Evolutionary conservation across 1,140 invertebrate species (phyloP), one percentile per base, ranked within the genome.

Genomic region (Calycopis cecrops): DNA sequence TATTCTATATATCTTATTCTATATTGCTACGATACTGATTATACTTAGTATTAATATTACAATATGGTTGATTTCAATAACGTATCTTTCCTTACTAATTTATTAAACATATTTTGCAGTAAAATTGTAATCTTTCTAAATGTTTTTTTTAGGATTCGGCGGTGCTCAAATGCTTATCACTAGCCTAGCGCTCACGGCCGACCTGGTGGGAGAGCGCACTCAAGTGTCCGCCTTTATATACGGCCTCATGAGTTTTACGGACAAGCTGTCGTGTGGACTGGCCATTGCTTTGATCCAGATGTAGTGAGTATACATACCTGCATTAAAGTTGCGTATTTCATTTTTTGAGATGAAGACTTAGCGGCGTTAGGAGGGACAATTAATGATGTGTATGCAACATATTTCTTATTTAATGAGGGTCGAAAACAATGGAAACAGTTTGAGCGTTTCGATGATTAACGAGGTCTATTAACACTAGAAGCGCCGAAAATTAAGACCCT

Each of bases 171-270:
- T 98, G 85, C 85, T 98, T 17, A 94, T 99, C 11, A 97, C 96
- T 34, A 96, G 96, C 79, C 88, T 98, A 14, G 93, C 95, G 6
- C 91, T 98, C 62, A 97, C 95, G 4, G 93, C 96, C 17, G 97
- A 98, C 88, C 89, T 98, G 18, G 98, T 99, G 62, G 96, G 96
- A 12, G 89, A 91, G 28, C 94, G 94, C 76, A 94, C 93, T 0
- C 92, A 95, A 68, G 96, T 92, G 64, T 95, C 96, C 12, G 97
- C 97, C 38, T 98, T 98, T 88, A 94, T 99, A 7, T 99, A 97
- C 87, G 97, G 97, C n/a, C 89, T 95, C 18, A 98, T 99, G 97
- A 98, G 96, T 88, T 98, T 99, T 80, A 90, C 92, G 4, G 97
- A 99, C 79, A 99, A 99, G 90, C 76, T 99, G 2, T 92, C 94